phyloP scores from a whole-genome alignment of 2,797 vertebrate species.

The Pteronotus mesoamericanus region DNA sequence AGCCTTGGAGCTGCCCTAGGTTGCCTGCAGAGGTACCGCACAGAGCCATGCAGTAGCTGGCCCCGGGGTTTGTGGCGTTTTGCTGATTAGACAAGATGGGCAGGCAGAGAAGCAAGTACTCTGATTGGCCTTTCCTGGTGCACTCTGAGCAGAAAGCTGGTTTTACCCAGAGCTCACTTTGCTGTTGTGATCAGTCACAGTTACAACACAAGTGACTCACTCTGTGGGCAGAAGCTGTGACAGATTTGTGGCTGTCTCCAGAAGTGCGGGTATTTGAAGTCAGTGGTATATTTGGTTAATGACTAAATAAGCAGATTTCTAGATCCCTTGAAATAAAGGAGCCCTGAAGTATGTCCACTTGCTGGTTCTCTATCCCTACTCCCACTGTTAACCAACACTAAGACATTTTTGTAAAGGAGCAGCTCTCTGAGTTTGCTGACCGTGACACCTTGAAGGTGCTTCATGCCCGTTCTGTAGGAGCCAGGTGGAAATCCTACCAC shows the following conservation, averaged over 20 bases:
- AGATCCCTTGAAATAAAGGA: neutral
- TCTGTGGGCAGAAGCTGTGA: neutral
- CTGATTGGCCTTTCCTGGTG: neutral
- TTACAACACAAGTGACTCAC: neutral
- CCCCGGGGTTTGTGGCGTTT: rapidly evolving
- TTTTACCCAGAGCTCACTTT: neutral
- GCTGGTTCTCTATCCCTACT: neutral
- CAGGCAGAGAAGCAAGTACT: neutral
- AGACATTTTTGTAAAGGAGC: neutral
- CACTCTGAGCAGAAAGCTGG: neutral
- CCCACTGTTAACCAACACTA: neutral
- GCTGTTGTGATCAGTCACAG: neutral
- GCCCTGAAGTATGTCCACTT: neutral
- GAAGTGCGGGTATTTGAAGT: neutral
- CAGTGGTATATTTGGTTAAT: neutral
- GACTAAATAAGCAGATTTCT: neutral
- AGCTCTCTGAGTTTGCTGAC: neutral
- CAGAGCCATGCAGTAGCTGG: neutral
- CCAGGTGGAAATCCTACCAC: neutral
- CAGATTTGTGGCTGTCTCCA: neutral
- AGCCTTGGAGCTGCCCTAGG: too few species aligned
- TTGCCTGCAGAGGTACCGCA: neutral
- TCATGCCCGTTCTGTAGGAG: neutral
- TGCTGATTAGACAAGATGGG: neutral
- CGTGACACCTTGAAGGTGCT: neutral